phyloP scores from a whole-genome alignment of 2,888 invertebrate genomes.

The Linnaemya vulpina region DNA sequence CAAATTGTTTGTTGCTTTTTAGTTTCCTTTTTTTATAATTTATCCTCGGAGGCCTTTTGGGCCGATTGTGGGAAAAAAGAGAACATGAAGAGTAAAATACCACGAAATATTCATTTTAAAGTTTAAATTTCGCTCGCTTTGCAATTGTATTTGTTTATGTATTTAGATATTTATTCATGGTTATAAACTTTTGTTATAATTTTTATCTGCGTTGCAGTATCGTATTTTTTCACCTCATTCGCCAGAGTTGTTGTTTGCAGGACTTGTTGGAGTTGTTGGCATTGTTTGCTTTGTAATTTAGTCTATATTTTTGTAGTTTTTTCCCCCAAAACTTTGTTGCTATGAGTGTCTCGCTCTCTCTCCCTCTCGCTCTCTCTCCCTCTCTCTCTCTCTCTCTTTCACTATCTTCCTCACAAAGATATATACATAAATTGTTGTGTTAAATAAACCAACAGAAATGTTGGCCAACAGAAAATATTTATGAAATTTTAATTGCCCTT shows the following conservation, averaged over 20 bases:
- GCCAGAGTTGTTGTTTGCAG: background rate
- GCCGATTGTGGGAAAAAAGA: background rate
- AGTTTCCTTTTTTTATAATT: conserved; percentile 6
- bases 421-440: conserved; percentile 15
- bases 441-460: conserved; percentile 58
- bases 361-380: no score
- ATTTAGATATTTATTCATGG: conserved; percentile 37
- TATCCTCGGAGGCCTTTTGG: conserved; percentile 13
- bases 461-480: conserved; percentile 44
- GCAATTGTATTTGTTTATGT: background rate
- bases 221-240: conserved; percentile 29
- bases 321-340: conserved; percentile 2
- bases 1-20: background rate
- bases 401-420: no score
- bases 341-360: background rate
- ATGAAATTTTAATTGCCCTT: conserved; percentile 56
- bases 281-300: conserved; percentile 30
- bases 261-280: conserved; percentile 7
- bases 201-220: conserved; percentile 57
- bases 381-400: no score
- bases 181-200: conserved; percentile 39
- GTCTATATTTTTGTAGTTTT: conserved; percentile 1
- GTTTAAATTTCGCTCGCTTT: conserved; percentile 22
- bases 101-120: conserved; percentile 10
- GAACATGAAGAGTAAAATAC: no score